Evolutionary conservation across 2,113 vertebrate genomes (phyloP).

Genomic region (Astatotilapia flaviijosephi): DNA sequence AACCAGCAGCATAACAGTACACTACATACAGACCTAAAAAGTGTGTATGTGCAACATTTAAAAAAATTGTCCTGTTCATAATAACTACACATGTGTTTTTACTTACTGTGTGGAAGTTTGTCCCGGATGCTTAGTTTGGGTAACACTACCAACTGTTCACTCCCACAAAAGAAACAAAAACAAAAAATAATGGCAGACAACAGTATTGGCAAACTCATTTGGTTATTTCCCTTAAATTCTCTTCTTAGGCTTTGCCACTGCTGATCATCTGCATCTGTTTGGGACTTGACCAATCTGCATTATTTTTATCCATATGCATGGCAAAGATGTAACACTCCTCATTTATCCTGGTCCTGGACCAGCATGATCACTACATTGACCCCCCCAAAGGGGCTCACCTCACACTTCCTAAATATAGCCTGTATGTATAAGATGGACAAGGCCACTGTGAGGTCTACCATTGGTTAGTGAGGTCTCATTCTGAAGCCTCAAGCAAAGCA

Average conservation of each 20-base stretch:
- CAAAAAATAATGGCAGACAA: neutral
- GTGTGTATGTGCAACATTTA: neutral
- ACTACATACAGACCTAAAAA: neutral
- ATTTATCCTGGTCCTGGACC: neutral
- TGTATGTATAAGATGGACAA: neutral
- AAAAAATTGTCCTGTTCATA: neutral
- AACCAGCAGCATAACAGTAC: neutral
- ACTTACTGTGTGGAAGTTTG: fast-evolving
- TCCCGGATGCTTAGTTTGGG: neutral
- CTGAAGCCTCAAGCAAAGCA: neutral
- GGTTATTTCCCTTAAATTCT: neutral
- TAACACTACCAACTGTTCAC: neutral
- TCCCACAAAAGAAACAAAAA: neutral
- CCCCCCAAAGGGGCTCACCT: neutral
- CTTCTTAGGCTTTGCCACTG: neutral
- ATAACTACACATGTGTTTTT: neutral
- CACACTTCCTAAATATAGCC: neutral
- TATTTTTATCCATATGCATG: neutral
- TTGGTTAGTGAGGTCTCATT: neutral
- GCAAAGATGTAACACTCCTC: neutral
- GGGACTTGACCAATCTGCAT: neutral
- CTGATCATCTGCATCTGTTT: neutral
- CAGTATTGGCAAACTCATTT: fast-evolving
- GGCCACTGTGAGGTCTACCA: neutral
- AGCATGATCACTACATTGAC: neutral